A percentile compares a stretch with the other conserved stretches of the same genome.
Evolutionary conservation across 2,113 vertebrate genomes (phyloP).

Genomic region (Candoia aspera): DNA sequence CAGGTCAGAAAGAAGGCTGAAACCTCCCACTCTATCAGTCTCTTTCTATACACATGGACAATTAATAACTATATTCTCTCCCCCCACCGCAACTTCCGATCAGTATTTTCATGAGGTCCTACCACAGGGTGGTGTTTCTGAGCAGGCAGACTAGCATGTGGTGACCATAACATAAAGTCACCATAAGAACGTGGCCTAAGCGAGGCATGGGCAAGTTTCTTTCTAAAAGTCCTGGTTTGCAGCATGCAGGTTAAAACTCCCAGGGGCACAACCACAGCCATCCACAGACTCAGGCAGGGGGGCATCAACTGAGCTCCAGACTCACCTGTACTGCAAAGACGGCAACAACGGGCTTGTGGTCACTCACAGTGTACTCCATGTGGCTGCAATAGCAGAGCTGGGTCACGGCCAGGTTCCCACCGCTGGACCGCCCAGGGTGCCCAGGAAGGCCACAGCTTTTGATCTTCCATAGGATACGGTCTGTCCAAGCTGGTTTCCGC

Average conservation of each 20-base stretch:
- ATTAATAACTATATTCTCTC: background rate
- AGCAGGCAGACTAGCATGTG: background rate
- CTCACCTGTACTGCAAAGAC: conserved; percentile 90
- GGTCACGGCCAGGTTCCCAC: conserved; percentile 79
- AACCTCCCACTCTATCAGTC: background rate
- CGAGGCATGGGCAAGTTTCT: background rate
- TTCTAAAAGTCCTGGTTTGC: background rate
- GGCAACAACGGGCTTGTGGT: conserved; percentile 95
- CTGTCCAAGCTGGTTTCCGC: conserved; percentile 97
- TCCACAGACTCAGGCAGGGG: background rate
- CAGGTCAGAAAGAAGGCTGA: background rate
- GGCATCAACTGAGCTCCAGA: background rate
- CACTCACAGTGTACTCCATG: conserved; percentile 92
- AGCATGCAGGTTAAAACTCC: background rate
- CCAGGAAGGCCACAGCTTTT: conserved; percentile 77
- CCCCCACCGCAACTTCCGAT: no score
- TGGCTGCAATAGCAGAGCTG: conserved; percentile 91
- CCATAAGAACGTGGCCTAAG: background rate
- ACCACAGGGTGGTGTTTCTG: background rate
- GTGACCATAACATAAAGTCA: background rate
- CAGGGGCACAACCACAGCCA: background rate
- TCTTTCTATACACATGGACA: background rate
- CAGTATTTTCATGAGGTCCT: no score
- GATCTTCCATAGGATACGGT: conserved; percentile 95
- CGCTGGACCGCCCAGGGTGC: conserved; percentile 75